Conservation (phyloP, 2,888 invertebrate genomes). For the Trachelus tabidus region DNA sequence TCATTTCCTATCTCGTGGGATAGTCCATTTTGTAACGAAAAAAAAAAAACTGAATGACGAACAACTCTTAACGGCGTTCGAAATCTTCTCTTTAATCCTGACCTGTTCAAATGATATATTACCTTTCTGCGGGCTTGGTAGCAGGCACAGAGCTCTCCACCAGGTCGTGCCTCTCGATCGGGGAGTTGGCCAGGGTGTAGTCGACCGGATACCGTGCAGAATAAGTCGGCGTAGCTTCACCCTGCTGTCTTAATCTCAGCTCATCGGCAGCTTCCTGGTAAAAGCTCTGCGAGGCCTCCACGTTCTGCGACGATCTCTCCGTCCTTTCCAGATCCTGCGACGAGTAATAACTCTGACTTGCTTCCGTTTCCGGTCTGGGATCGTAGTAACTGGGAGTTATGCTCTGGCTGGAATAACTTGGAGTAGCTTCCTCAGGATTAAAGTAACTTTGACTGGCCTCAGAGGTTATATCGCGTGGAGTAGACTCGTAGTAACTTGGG, state of each 20-base stretch:
- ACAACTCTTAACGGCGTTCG: background rate
- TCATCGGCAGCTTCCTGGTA: constrained; percentile 53
- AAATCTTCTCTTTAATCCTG: background rate
- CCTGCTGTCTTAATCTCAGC: constrained; percentile 47
- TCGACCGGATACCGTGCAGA: constrained; percentile 57
- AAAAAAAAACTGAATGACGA: background rate
- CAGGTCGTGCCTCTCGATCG: constrained; percentile 61
- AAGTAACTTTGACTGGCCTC: constrained; percentile 61
- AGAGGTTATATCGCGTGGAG: constrained; percentile 39
- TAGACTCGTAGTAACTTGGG: constrained; percentile 55
- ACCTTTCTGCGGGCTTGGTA: constrained; percentile 59
- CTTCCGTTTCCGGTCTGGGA: constrained; percentile 55
- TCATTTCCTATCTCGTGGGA: constrained; percentile 15
- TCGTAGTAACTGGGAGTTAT: constrained; percentile 57
- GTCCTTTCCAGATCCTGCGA: constrained; percentile 48
- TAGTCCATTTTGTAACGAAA: constrained; percentile 27
- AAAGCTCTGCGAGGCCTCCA: constrained; percentile 60
- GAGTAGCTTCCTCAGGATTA: constrained; percentile 49
- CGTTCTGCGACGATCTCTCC: constrained; percentile 51
- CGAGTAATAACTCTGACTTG: constrained; percentile 60
- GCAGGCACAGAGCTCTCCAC: constrained; percentile 61
- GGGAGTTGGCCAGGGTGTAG: constrained; percentile 55
- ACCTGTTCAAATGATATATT: constrained; percentile 37
- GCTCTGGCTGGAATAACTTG: constrained; percentile 53
- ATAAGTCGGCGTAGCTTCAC: constrained; percentile 60